These are phyloP conservation scores for Melitaea cinxia DNA, from an alignment of 1,140 invertebrate species.

Conservation along the genomic window DNA sequence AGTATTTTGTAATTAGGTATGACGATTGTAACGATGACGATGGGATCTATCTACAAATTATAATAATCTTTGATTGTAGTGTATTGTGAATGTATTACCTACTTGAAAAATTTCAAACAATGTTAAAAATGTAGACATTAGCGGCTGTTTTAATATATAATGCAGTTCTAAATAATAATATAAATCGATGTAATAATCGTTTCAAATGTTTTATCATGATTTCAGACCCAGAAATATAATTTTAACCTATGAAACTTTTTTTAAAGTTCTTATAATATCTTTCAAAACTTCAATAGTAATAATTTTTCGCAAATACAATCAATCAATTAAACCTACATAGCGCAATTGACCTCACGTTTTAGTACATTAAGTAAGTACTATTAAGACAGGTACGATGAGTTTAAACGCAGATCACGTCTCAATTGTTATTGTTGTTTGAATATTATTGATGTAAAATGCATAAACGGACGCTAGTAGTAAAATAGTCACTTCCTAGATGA, in stretches of 20 bases:
- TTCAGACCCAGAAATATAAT: no score
- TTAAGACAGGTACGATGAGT: slow-evolving; percentile 18
- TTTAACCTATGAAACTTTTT: no score
- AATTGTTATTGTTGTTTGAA: slow-evolving; percentile 21
- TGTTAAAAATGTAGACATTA: no score
- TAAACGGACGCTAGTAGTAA: slow-evolving; percentile 10
- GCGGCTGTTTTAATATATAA: no score
- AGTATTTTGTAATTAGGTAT: slow-evolving; percentile 16
- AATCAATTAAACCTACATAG: background rate
- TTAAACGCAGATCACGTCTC: slow-evolving; percentile 34
- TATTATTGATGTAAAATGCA: slow-evolving; percentile 11
- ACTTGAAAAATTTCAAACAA: no score
- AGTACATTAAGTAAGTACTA: background rate
- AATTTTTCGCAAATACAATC: background rate
- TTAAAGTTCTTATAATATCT: no score
- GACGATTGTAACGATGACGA: no score
- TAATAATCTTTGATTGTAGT: background rate
- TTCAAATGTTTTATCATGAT: no score
- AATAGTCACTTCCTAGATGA: slow-evolving; percentile 3
- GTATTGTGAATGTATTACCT: no score
- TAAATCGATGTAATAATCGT: no score
- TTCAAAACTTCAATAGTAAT: no score
- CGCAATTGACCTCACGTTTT: background rate
- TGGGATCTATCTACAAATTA: background rate
- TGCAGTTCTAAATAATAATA: no score